Conservation (phyloP, 2,888 invertebrate genomes). For the Anoplius nigerrimus region DNA sequence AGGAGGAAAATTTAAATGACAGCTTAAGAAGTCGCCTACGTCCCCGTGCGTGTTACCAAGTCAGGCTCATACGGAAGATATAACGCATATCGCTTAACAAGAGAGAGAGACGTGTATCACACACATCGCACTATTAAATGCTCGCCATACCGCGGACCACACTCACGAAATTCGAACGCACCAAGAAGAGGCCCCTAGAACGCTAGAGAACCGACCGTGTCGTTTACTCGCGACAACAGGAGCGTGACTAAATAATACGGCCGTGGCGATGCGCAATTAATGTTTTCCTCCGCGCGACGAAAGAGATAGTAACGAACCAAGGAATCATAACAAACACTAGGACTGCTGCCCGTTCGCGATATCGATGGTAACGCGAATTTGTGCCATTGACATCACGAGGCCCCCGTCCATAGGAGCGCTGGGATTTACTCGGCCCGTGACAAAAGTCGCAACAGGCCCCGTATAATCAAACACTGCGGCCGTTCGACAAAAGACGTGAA, state of each 20-base stretch:
- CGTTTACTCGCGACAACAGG: conserved; percentile 23
- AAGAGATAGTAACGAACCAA: conserved; percentile 54
- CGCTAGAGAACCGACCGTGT: too few relatives aligned
- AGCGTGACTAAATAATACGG: conserved; percentile 49
- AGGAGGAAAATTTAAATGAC: conserved; percentile 16
- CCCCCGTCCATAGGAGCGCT: conserved; percentile 21
- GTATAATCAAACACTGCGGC: too few relatives aligned
- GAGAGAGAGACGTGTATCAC: too few relatives aligned
- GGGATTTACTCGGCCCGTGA: neutral
- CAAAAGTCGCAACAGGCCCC: too few relatives aligned
- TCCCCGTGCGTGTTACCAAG: too few relatives aligned
- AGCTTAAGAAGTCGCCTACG: too few relatives aligned
- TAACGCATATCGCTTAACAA: too few relatives aligned
- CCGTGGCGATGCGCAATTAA: conserved; percentile 61
- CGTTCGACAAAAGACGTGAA: conserved; percentile 43
- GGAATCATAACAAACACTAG: conserved; percentile 58
- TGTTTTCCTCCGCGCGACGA: conserved; percentile 41
- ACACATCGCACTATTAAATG: too few relatives aligned
- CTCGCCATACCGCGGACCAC: too few relatives aligned
- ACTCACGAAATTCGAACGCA: too few relatives aligned
- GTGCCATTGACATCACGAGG: conserved; percentile 46
- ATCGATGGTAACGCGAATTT: conserved; percentile 39
- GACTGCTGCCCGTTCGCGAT: conserved; percentile 41
- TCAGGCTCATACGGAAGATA: too few relatives aligned
- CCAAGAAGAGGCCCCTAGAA: too few relatives aligned